Percentiles rank a stretch among this genome's conserved stretches.
Conservation (phyloP, 2,113 vertebrate species). For the Calonectris borealis region DNA sequence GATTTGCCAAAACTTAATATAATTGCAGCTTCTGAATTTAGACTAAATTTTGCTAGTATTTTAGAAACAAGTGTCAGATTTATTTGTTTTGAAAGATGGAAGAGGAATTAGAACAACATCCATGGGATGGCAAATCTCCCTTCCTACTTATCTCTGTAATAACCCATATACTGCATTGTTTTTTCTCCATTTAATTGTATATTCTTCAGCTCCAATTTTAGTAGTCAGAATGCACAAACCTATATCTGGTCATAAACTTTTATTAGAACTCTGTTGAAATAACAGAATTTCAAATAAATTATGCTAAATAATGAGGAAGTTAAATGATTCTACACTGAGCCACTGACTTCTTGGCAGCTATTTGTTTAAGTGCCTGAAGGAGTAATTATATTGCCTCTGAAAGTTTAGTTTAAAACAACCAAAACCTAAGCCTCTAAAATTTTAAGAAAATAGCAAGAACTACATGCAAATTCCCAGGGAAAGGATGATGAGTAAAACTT, state of each 20-base stretch:
- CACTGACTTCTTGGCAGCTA: constrained; percentile 18
- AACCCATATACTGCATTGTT: neutral
- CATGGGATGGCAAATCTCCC: neutral
- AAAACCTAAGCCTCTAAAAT: neutral
- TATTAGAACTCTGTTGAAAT: constrained; percentile 33
- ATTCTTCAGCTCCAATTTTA: neutral
- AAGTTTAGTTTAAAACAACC: neutral
- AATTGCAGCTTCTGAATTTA: neutral
- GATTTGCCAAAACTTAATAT: neutral
- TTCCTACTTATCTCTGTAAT: neutral
- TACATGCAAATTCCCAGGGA: neutral
- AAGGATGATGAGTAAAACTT: neutral
- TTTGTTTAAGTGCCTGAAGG: constrained; percentile 14
- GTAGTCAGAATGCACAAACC: neutral
- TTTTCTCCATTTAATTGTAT: neutral
- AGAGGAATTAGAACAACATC: neutral
- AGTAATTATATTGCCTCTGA: constrained; percentile 6
- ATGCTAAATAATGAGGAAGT: constrained; percentile 26
- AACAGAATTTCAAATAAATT: constrained; percentile 46
- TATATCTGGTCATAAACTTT: constrained; percentile 12
- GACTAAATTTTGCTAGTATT: neutral
- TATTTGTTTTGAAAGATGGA: neutral
- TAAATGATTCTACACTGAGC: constrained; percentile 15
- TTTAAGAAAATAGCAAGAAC: neutral
- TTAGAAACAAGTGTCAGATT: neutral